These are phyloP conservation scores for Dryas iulia DNA, from an alignment of 1,140 invertebrate species.

Conservation along the genomic window DNA sequence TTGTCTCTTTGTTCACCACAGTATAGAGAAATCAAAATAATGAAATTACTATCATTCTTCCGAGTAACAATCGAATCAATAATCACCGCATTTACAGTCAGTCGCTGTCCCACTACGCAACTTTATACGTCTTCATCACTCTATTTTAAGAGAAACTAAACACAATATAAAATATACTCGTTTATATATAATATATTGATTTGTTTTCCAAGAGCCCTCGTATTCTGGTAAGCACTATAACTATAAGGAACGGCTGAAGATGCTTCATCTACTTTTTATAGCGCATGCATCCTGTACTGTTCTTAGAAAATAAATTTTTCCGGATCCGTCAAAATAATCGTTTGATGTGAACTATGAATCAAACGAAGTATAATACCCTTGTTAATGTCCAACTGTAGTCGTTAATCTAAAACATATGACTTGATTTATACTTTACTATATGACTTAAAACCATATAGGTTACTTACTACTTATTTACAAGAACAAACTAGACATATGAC, in stretches of 20 bases:
- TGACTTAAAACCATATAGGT: neutral
- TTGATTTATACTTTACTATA: constrained; percentile 21
- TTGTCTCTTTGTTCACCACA: no score
- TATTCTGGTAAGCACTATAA: constrained; percentile 42
- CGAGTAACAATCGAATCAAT: no score
- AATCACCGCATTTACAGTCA: no score
- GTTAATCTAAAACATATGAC: constrained; percentile 37
- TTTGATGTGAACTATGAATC: constrained; percentile 51
- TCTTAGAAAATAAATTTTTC: constrained; percentile 49
- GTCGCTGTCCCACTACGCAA: no score
- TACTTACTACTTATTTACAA: no score
- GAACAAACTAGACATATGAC: no score
- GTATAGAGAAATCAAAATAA: no score
- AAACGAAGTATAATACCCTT: constrained; percentile 35
- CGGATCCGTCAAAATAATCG: constrained; percentile 37
- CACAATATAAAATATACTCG: neutral
- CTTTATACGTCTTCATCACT: no score
- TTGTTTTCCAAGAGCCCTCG: constrained; percentile 27
- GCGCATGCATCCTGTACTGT: constrained; percentile 58
- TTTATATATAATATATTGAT: neutral
- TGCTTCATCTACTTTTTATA: constrained; percentile 67
- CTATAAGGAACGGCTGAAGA: constrained; percentile 57
- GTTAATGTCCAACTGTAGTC: constrained; percentile 35
- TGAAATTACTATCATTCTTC: no score
- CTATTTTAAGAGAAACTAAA: no score